These are phyloP conservation scores for Opisthocomus hoazin DNA, from an alignment of 2,113 vertebrate species.

Conservation along the genomic window DNA sequence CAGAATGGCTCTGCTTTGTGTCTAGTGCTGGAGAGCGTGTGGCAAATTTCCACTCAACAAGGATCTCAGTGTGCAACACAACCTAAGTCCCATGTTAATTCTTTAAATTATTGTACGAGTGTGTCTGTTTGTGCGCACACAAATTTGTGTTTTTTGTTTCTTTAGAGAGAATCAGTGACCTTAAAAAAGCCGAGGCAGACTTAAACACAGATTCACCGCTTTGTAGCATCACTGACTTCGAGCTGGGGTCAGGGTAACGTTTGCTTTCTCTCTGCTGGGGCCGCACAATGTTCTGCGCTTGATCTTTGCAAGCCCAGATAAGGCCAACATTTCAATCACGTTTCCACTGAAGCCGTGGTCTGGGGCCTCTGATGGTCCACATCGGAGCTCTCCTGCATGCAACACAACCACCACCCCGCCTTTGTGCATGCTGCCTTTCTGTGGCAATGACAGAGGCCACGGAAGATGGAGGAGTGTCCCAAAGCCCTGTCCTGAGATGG, in stretches of 20 bases:
- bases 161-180: background rate
- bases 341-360: background rate
- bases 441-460: background rate
- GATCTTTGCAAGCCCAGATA: background rate
- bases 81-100: background rate
- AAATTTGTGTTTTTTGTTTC: background rate
- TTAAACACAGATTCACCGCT: background rate
- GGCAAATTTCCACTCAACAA: constrained; percentile 33
- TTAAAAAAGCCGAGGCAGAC: background rate
- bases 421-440: background rate
- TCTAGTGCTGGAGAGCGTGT: constrained; percentile 41
- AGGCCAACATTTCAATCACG: background rate
- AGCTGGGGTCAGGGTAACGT: background rate
- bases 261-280: background rate
- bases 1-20: constrained; percentile 32
- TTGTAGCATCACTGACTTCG: background rate
- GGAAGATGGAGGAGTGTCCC: background rate
- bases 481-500: background rate
- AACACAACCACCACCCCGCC: background rate
- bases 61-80: background rate
- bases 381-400: background rate
- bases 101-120: constrained; percentile 19
- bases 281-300: background rate
- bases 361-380: background rate
- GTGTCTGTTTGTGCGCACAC: background rate